Evolutionary conservation across 2,888 invertebrate species (phyloP), one percentile per base, ranked within the genome.

Genomic region (Chorisops tibialis): DNA sequence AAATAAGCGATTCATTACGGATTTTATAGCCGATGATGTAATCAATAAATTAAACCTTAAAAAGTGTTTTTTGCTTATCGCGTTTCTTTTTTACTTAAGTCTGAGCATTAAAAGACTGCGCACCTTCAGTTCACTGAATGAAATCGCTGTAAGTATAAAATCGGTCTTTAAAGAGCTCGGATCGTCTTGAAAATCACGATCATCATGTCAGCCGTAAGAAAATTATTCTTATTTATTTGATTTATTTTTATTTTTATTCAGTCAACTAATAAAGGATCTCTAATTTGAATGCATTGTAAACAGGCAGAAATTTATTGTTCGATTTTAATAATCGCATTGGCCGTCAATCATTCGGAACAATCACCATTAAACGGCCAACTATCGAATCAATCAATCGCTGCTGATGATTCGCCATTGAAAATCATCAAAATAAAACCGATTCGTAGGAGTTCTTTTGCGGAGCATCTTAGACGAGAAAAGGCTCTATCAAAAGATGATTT

Each of bases 1-100:
- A 56, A 43, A 56, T 43, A 56, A 56, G 30, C 45, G 43, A 56
- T 24, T 56, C 45, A 56, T 24, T 45, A 21, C 9, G 43, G 30
- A 30, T 5, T 5, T 35, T 19, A 56, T 22, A 24, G 30, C 18
- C 38, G 41, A 45, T 56, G 56, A 52, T 52, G 52, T 52, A 52
- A 52, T 52, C 52, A 37, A 38, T 21, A 39, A 11, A 52, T 38
- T 19, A 14, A 52, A 16, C 22, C 9, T 21, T 18, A 52, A 45
- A 37, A 16, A 12, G 16, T 52, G 52, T 7, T 52, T 38, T 39
- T 52, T 37, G 37, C 21, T n/a, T 21, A n/a, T 4, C 21, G 39
- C 38, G 39, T 16, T 19, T 14, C 18, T 18, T 16, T 50, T 35
- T 18, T 16, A 16, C 35, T n/a, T n/a, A 7, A 30, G 30, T 6